These are phyloP conservation scores for Lepidochrysops patricia DNA, from an alignment of 2,888 invertebrate genomes.

Conservation along the genomic window DNA sequence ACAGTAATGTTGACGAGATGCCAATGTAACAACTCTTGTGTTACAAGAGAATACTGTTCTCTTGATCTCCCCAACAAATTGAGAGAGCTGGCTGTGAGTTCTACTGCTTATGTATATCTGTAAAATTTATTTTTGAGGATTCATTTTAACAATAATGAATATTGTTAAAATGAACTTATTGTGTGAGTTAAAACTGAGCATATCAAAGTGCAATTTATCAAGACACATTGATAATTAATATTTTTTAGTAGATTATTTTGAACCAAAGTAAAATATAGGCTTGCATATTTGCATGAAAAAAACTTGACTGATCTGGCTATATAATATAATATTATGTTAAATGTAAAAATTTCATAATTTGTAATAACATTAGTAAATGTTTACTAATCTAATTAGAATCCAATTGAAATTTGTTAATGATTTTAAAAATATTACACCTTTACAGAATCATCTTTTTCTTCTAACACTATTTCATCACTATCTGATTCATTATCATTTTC, in stretches of 20 bases:
- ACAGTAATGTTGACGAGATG: slow-evolving; percentile 94
- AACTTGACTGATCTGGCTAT: too few species aligned
- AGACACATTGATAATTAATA: too few species aligned
- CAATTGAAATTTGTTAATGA: neutral
- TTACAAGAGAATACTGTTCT: slow-evolving; percentile 83
- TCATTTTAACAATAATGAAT: too few species aligned
- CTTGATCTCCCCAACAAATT: slow-evolving; percentile 94
- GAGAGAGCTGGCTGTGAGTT: slow-evolving; percentile 96
- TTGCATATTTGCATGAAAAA: too few species aligned
- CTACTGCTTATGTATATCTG: slow-evolving; percentile 95
- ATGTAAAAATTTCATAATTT: too few species aligned
- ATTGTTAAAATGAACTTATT: neutral
- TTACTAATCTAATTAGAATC: neutral
- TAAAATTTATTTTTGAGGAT: slow-evolving; percentile 30
- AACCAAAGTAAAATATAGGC: too few species aligned
- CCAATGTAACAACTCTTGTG: slow-evolving; percentile 85
- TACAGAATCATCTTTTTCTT: slow-evolving; percentile 33
- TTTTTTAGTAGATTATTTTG: too few species aligned
- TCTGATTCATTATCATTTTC: slow-evolving; percentile 52
- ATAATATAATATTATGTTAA: too few species aligned
- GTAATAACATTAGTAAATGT: too few species aligned
- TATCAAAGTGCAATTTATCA: too few species aligned
- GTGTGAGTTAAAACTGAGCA: too few species aligned
- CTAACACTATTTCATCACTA: slow-evolving; percentile 35
- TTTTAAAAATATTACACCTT: slow-evolving; percentile 28